Evolutionary conservation across 2,113 vertebrate genomes (phyloP).

Genomic region (Cinclus cinclus): DNA sequence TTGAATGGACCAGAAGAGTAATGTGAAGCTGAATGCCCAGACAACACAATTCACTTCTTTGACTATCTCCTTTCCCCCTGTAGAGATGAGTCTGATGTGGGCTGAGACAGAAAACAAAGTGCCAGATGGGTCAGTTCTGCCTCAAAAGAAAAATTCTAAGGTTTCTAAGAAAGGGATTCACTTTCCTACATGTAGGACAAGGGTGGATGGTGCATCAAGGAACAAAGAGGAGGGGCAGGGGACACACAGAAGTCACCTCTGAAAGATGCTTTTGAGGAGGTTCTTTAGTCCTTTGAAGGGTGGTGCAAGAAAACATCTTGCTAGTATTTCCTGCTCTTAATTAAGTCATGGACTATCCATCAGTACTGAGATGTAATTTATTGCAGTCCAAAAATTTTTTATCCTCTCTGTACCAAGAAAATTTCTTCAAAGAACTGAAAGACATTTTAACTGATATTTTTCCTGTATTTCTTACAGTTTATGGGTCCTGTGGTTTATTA

Average conservation of each 20-base stretch:
- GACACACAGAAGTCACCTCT: background rate
- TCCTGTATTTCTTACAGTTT: background rate
- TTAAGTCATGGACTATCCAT: background rate
- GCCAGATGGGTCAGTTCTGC: background rate
- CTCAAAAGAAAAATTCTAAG: background rate
- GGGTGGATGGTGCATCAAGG: background rate
- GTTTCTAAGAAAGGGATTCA: background rate
- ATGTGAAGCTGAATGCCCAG: background rate
- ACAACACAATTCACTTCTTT: background rate
- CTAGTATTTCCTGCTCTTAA: background rate
- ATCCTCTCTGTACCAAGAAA: background rate
- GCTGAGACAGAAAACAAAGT: background rate
- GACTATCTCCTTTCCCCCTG: background rate
- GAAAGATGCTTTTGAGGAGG: background rate
- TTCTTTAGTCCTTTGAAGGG: background rate
- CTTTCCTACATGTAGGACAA: background rate
- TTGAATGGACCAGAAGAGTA: background rate
- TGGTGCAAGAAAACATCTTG: background rate
- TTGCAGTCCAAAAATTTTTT: background rate
- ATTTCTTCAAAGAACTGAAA: background rate
- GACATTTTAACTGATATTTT: background rate
- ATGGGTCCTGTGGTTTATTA: background rate
- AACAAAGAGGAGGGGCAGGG: background rate
- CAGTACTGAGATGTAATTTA: background rate
- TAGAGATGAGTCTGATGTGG: background rate